Base-by-base conservation (phyloP, 92 coral and sea anemone species). In the Porites rus region DNA sequence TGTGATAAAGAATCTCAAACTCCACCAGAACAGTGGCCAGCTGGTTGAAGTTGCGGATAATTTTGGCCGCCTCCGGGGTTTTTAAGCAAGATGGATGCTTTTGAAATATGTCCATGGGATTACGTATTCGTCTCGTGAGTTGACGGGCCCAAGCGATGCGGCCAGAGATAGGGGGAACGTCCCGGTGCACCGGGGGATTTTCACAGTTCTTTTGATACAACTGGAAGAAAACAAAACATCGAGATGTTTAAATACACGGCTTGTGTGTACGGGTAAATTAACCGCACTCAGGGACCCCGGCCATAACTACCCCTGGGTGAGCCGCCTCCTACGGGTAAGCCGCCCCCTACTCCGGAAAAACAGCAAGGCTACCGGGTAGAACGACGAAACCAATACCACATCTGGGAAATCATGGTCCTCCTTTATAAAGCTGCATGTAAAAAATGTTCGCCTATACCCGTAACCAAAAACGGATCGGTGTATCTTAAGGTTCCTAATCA, bases 131-230 rank as follows among this genome's bases (percentile, higher is more conserved):
- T 76, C 98, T 90, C 98, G 86, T 92, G 63, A 94, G 91, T 87
- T 94, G 98, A 51, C 94, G 81, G 13, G 93, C 88, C 98, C 98
- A 94, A 54, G 81, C 91, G 74, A 94, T 94, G 85, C 98, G 95
- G 17, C 98, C 98, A 17, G 96, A 93, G 70, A 92, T 93, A 43
- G 95, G 98, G 0, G 98, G 98, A 14, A 90, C 67, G 78, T 94
- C 96, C 54, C 98, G 98, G 50, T 89, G 91, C 3, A 92, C 86
- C 0, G 92, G 94, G 17, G 98, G 98, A 69, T 93, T 92, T 71
- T 90, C 93, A 79, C 94, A 90, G 65, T 83, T 76, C 63, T 92
- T 91, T 69, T 94, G 94, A 77, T 94, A 94, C 67, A 93, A 59
- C 98, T 94, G 77, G 19, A 75, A 25, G 13, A 67, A 31, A 52